Conservation (phyloP, 1,140 invertebrate genomes). For the Orussus abietinus region DNA sequence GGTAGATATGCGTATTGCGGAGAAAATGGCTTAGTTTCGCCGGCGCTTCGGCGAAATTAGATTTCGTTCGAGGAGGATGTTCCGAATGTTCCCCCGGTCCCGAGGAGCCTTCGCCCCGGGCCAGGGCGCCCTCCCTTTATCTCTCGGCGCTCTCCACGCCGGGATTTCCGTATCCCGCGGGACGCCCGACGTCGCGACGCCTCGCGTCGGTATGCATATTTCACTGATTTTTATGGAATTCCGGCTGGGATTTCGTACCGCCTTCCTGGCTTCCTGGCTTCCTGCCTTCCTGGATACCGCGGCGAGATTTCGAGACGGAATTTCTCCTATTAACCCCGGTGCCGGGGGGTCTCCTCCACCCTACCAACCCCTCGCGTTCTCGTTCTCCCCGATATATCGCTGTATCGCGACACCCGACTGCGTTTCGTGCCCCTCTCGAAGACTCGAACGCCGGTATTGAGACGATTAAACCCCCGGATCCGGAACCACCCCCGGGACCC, state of each 20-base stretch:
- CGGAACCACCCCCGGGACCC: too few relatives aligned
- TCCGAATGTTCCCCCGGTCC: constrained; percentile 31
- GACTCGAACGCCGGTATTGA: too few relatives aligned
- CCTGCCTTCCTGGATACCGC: constrained; percentile 16
- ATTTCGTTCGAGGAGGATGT: constrained; percentile 38
- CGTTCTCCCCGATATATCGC: too few relatives aligned
- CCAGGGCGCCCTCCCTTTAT: constrained; percentile 12
- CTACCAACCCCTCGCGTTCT: too few relatives aligned
- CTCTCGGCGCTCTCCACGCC: constrained; percentile 20
- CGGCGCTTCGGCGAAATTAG: constrained; percentile 34
- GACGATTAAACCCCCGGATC: too few relatives aligned
- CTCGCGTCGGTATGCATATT: constrained; percentile 45
- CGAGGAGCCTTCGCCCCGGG: constrained; percentile 3
- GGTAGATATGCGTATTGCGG: constrained; percentile 27
- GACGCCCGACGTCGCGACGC: constrained; percentile 26
- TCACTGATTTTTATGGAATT: constrained; percentile 48
- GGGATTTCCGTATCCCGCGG: constrained; percentile 37
- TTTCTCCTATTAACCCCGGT: neutral
- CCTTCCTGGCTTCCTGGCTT: constrained; percentile 10
- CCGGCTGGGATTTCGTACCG: constrained; percentile 27
- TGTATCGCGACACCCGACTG: too few relatives aligned
- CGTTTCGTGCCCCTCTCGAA: too few relatives aligned
- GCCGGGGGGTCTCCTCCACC: too few relatives aligned
- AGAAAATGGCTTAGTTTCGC: constrained; percentile 38
- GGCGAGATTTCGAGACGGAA: neutral